Evolutionary conservation across 2,113 vertebrate genomes (phyloP), one percentile per base, ranked within the genome.

Genomic region (Elgaria multicarinata): DNA sequence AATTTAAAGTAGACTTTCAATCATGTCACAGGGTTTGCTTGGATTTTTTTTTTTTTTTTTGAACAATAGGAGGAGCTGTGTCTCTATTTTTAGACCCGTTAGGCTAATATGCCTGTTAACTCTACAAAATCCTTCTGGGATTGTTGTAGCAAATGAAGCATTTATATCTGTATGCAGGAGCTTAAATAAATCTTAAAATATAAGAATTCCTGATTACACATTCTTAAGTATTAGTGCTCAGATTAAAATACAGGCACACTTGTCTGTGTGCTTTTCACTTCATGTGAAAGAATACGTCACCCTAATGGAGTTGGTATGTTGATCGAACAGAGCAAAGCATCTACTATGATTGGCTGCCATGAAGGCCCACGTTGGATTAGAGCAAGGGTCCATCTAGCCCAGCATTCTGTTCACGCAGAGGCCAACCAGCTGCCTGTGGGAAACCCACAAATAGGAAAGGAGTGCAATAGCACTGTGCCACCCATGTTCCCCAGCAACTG

Each of bases 1-100:
- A 12, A n/a, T 55, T 78, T 85, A 39, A 14, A 62, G 33, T 39
- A 28, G 2, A 55, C 39, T 16, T 86, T 69, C 39, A 82, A 80
- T n/a, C 24, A 50, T 44, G 0, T 1, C 53, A 50, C 12, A 55
- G 42, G 1, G 24, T 53, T 46, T 28, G 78, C 62, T 76, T 1
- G 36, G n/a, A n/a, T n/a, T n/a, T n/a, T n/a, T n/a, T n/a, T n/a
- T n/a, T n/a, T n/a, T n/a, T 39, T 5, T 62, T 28, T 83, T 44
- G 66, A 89, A 80, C 96, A 92, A 85, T 62, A 96, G 95, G 58
- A 91, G 96, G 95, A 93, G 95, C 81, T 94, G 88, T 83, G 31
- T 28, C 71, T 80, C 42, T 89, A 84, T 44, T 50, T 91, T 91
- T 91, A 88, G 87, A 22, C 31, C 89, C 88, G 87, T 3, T 50